Evolutionary conservation across 2,888 invertebrate genomes (phyloP).

Genomic region (Perithous albicinctus): DNA sequence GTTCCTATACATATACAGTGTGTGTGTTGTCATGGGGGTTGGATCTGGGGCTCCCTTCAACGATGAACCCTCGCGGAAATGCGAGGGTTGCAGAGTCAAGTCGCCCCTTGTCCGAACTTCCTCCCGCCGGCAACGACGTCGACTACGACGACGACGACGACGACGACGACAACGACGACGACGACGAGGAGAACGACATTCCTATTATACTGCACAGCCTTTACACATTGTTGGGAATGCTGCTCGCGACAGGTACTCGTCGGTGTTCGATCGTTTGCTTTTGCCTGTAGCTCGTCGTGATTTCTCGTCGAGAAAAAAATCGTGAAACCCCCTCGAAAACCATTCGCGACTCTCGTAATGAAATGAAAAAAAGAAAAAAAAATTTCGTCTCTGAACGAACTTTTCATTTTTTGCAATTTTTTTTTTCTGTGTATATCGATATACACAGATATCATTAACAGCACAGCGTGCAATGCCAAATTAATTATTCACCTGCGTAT

Average conservation of each 20-base stretch:
- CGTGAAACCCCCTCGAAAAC: constrained; percentile 38
- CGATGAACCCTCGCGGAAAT: constrained; percentile 59
- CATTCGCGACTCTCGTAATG: constrained; percentile 17
- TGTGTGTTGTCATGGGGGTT: constrained; percentile 49
- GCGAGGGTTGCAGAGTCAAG: constrained; percentile 61
- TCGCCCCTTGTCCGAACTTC: constrained; percentile 64
- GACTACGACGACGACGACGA: constrained; percentile 61
- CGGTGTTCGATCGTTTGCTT: constrained; percentile 68
- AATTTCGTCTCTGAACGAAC: constrained; percentile 6
- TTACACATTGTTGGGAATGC: constrained; percentile 70
- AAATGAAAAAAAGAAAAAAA: constrained; percentile 31
- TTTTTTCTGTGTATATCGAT: not conserved
- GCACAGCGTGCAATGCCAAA: too few relatives aligned
- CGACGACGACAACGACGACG: constrained; percentile 17
- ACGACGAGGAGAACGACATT: constrained; percentile 65
- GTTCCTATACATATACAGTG: constrained; percentile 43
- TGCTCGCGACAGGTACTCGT: constrained; percentile 71
- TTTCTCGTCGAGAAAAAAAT: constrained; percentile 43
- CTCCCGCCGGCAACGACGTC: constrained; percentile 53
- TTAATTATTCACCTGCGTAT: not conserved
- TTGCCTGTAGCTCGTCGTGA: constrained; percentile 61
- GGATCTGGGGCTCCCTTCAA: constrained; percentile 41
- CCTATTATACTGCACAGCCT: constrained; percentile 70
- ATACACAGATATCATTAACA: not conserved
- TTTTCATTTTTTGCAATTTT: too few relatives aligned